Evolutionary conservation across 2,113 vertebrate genomes (phyloP).

Genomic region (Tenebrosternarchus preto): DNA sequence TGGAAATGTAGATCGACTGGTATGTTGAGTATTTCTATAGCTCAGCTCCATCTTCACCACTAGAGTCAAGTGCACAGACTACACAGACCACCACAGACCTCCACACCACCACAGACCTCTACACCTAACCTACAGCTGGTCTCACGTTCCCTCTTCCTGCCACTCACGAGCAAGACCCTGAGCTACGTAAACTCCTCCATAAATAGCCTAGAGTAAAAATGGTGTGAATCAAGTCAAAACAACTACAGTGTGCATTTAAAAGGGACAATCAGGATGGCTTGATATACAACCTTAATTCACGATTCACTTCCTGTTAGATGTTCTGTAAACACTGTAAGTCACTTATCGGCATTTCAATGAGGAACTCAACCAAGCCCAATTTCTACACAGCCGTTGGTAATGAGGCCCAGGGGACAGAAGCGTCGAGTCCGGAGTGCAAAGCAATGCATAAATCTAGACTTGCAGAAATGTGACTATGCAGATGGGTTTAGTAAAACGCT

Average conservation of each 20-base stretch:
- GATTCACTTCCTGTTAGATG: not conserved
- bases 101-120: too few relatives aligned
- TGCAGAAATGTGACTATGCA: not conserved
- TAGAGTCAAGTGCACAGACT: too few relatives aligned
- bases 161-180: too few relatives aligned
- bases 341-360: not conserved
- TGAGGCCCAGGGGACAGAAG: not conserved
- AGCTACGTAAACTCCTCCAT: not conserved
- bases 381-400: not conserved
- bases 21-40: too few relatives aligned
- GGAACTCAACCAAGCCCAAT: not conserved
- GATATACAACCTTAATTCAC: constrained; percentile 7
- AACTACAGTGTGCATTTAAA: not conserved
- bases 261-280: not conserved
- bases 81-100: too few relatives aligned
- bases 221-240: not conserved
- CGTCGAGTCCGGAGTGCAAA: not conserved
- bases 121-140: too few relatives aligned
- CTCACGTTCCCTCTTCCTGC: too few relatives aligned
- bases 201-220: constrained; percentile 3
- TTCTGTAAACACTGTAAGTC: not conserved
- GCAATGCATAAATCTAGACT: not conserved
- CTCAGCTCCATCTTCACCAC: too few relatives aligned
- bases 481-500: not conserved
- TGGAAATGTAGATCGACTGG: too few relatives aligned